Conservation (phyloP, 2,797 vertebrate species). For the Takifugu rubripes region DNA sequence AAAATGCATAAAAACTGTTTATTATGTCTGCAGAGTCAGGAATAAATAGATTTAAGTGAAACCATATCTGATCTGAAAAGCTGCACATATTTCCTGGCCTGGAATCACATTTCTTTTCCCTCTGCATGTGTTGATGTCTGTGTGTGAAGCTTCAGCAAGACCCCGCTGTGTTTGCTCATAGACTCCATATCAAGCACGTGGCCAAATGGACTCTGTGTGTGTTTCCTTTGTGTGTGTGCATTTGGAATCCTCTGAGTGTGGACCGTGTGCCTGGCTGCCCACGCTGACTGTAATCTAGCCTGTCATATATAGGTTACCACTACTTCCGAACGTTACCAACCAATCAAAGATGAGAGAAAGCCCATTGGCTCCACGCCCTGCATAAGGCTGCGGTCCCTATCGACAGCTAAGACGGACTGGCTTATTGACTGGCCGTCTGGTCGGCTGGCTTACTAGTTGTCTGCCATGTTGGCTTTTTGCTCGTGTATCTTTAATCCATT, state of each 20-base stretch:
- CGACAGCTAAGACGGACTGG: slow-evolving; percentile 66
- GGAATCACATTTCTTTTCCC: no score
- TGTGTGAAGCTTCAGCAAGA: slow-evolving; percentile 16
- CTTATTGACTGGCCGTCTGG: slow-evolving; percentile 61
- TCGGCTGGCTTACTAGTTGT: slow-evolving; percentile 60
- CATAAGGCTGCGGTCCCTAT: slow-evolving; percentile 69
- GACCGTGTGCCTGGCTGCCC: slow-evolving; percentile 63
- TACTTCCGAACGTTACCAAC: slow-evolving; percentile 78
- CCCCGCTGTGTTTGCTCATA: slow-evolving; percentile 54
- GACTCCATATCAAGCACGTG: slow-evolving; percentile 55
- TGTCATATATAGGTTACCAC: slow-evolving; percentile 89
- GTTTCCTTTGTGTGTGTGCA: slow-evolving; percentile 27
- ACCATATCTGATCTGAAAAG: no score
- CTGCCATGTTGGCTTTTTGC: slow-evolving; percentile 21
- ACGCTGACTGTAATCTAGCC: slow-evolving; percentile 81
- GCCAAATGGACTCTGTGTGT: slow-evolving; percentile 38
- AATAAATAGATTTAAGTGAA: no score
- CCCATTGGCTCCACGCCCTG: slow-evolving; percentile 47
- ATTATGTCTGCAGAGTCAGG: no score
- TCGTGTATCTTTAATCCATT: slow-evolving; percentile 47
- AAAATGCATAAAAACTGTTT: no score
- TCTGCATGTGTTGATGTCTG: not conserved
- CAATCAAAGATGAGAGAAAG: slow-evolving; percentile 67
- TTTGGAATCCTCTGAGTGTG: slow-evolving; percentile 14
- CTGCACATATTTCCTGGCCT: no score